phyloP scores from a whole-genome alignment of 92 coral and sea anemone species.

The Zoanthus sociatus region DNA sequence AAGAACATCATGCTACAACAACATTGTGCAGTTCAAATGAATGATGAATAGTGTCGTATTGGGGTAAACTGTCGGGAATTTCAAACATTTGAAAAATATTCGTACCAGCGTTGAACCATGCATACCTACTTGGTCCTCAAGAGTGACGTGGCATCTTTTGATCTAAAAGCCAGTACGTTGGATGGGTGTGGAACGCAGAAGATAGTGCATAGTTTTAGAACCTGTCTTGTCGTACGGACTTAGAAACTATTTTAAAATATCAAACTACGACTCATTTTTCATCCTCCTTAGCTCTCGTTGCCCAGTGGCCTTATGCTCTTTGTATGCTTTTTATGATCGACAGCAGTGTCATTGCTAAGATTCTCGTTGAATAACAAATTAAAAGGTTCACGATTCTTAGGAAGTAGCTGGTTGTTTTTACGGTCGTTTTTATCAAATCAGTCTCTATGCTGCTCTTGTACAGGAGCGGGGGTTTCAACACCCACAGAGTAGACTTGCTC shows the following conservation, averaged over 20 bases:
- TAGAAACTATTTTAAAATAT: constrained; percentile 7
- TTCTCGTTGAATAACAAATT: background rate
- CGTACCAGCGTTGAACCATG: constrained; percentile 30
- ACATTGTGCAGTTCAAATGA: no score
- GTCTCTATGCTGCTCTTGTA: background rate
- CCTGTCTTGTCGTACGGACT: background rate
- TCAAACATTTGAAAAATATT: constrained; percentile 18
- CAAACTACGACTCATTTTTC: constrained; percentile 20
- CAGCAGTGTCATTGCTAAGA: constrained; percentile 1
- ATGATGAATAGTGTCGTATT: no score
- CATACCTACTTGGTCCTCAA: constrained; percentile 2
- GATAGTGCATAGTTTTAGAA: constrained; percentile 13
- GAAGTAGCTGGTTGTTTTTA: no score
- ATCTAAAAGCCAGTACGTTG: background rate
- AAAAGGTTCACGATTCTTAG: background rate
- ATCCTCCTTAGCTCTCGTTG: constrained; percentile 35
- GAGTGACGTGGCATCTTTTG: constrained; percentile 21
- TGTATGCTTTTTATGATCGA: background rate
- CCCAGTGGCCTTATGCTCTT: constrained; percentile 9
- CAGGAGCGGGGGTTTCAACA: constrained; percentile 16
- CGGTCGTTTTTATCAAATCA: constrained; percentile 38
- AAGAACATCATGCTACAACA: no score
- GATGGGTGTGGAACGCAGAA: background rate
- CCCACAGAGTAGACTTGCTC: constrained; percentile 30
- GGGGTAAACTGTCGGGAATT: no score